phyloP scores from a whole-genome alignment of 2,888 invertebrate species.

The Pegoplata infirma region DNA sequence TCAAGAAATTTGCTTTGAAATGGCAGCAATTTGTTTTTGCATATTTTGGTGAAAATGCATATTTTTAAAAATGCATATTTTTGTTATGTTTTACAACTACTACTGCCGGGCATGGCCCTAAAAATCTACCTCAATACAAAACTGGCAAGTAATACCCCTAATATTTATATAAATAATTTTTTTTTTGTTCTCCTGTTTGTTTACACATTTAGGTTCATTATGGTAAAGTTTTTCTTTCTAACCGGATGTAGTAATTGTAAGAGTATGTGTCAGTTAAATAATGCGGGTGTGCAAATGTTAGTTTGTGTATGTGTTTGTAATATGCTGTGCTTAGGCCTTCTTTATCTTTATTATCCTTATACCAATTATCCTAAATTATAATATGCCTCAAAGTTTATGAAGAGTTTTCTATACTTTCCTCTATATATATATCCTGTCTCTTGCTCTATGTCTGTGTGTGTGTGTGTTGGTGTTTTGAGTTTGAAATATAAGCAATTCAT shows the following conservation, averaged over 20 bases:
- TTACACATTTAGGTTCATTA: constrained; percentile 49
- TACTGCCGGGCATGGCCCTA: no score
- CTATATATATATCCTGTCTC: constrained; percentile 3
- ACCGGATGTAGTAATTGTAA: constrained; percentile 24
- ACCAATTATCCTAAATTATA: constrained; percentile 76
- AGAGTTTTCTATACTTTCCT: not conserved
- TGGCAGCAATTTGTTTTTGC: no score
- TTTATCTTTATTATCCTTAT: constrained; percentile 75
- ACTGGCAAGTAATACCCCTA: no score
- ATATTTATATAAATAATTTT: constrained; percentile 8
- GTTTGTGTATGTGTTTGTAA: constrained; percentile 9
- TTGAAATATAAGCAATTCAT: not conserved
- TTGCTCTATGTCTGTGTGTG: constrained; percentile 14
- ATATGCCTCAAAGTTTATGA: constrained; percentile 64
- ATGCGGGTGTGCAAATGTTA: constrained; percentile 14
- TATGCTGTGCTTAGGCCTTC: constrained; percentile 54
- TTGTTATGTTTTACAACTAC: no score
- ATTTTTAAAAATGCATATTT: no score
- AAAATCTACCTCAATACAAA: no score
- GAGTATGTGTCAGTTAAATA: constrained; percentile 18
- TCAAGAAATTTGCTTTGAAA: no score
- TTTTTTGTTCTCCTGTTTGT: constrained; percentile 11
- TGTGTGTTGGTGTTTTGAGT: not conserved
- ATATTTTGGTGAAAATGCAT: no score
- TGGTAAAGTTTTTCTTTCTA: constrained; percentile 28